phyloP scores from a whole-genome alignment of 1,140 invertebrate genomes.

The Rhysida immarginata region DNA sequence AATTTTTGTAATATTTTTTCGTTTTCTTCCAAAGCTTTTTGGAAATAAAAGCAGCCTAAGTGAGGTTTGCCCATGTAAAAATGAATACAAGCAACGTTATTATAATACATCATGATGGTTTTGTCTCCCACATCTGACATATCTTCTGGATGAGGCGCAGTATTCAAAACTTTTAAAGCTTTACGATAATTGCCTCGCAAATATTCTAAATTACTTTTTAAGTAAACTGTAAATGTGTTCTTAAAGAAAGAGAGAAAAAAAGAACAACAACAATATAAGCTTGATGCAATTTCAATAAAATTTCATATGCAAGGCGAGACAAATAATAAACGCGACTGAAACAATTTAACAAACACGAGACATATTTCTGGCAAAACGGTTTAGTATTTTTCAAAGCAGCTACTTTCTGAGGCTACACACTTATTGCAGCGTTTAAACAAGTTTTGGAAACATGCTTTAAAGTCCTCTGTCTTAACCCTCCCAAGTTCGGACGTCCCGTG shows the following conservation, averaged over 20 bases:
- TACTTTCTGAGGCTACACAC: too few relatives aligned
- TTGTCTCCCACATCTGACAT: constrained; percentile 42
- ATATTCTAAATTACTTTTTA: constrained; percentile 54
- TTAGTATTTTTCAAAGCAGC: too few relatives aligned
- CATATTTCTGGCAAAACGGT: too few relatives aligned
- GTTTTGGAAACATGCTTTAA: too few relatives aligned
- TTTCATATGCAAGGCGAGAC: too few relatives aligned
- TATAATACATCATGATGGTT: constrained; percentile 57
- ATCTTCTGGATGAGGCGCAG: constrained; percentile 31
- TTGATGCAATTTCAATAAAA: too few relatives aligned
- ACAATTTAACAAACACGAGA: too few relatives aligned
- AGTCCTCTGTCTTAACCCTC: too few relatives aligned
- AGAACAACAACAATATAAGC: background rate
- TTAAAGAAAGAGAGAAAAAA: constrained; percentile 29
- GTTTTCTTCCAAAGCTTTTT: constrained; percentile 67
- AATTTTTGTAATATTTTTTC: constrained; percentile 36
- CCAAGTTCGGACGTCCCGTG: too few relatives aligned
- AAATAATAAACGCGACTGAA: too few relatives aligned
- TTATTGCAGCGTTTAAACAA: too few relatives aligned
- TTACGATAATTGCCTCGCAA: constrained; percentile 48
- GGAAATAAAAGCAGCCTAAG: constrained; percentile 67
- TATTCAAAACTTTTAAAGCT: constrained; percentile 46
- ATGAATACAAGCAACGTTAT: constrained; percentile 78
- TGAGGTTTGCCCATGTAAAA: constrained; percentile 72
- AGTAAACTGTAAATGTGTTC: constrained; percentile 43